Evolutionary conservation across 2,888 invertebrate species (phyloP), one percentile per base, ranked within the genome.

Genomic region (Dermolepida albohirtum): DNA sequence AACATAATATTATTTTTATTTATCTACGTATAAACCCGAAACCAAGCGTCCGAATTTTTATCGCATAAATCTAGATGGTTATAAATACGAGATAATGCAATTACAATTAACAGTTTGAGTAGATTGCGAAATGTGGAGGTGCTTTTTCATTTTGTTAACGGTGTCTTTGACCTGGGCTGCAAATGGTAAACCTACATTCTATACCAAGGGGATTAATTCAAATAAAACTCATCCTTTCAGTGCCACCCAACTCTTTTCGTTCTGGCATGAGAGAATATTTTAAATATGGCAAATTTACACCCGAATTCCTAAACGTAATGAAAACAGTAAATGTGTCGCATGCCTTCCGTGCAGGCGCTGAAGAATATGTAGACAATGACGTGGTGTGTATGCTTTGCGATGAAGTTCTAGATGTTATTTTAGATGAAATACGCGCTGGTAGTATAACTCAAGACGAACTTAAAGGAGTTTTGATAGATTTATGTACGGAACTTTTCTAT

Each of bases 401-500:
- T 14, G 82, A 85, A 44, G 77, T 82, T 0, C 75, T 86, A 40
- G 77, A 79, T 16, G 79, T 83, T 0, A 74, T 85, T 0, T 79
- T 87, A 5, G 75, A 83, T 1, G 80, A 83, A 7, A 80, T 87
- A 7, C 85, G 85, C 0, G 83, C 85, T 0, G 88, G 87, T 0
- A 2, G 2, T 7, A 80, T 82, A 10, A 78, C 86, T 0, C 82
- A 84, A 34, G 83, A 87, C 27, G 77, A 84, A 11, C 78, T 90
- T 17, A 79, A 79, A 1, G 65, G 76, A 0, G 74, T 84, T 0
- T 76, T 87, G 0, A 77, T 84, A 14, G 84, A 83, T 5, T 75
- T 90, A 0, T 93, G 93, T 73, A 77, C 80, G 0, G 73, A 80
- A 0, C 76, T 92, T 1, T 84, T 88, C 1, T 84, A 92, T 10